These are phyloP conservation scores for Tryphoninae sp. DNA, from an alignment of 2,888 invertebrate genomes.

Conservation along the genomic window DNA sequence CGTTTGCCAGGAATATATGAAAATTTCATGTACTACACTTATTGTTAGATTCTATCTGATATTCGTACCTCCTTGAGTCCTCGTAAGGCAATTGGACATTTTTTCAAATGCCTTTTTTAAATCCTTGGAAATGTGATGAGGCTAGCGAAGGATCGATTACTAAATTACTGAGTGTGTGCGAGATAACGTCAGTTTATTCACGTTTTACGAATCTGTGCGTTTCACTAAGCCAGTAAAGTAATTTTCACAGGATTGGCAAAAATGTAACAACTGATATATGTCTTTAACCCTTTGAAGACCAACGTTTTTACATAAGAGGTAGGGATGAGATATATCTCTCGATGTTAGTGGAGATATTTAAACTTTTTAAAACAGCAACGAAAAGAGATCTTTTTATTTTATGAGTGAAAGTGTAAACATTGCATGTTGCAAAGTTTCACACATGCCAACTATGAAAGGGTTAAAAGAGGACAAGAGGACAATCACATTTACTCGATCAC, in stretches of 20 bases:
- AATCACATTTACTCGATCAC: slow-evolving; percentile 18
- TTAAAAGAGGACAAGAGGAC: slow-evolving; percentile 3
- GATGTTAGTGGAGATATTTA: too few species aligned
- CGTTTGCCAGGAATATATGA: too few species aligned
- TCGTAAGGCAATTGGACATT: neutral
- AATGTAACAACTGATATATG: neutral
- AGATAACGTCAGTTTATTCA: too few species aligned
- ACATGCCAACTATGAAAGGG: neutral
- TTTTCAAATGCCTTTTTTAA: neutral
- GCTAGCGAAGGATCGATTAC: neutral
- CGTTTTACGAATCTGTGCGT: too few species aligned
- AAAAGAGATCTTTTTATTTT: neutral
- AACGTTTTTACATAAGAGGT: neutral
- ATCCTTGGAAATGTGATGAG: neutral
- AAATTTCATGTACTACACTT: too few species aligned
- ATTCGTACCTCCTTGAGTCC: neutral
- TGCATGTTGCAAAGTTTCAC: neutral
- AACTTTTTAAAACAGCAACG: neutral
- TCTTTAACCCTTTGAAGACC: too few species aligned
- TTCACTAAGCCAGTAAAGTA: neutral
- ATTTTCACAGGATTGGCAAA: neutral
- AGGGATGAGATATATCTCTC: too few species aligned
- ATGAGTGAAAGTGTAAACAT: neutral
- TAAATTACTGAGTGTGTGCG: too few species aligned
- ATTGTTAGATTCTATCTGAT: too few species aligned